Evolutionary conservation across 2,113 vertebrate genomes (phyloP).

Genomic region (Laticauda colubrina): DNA sequence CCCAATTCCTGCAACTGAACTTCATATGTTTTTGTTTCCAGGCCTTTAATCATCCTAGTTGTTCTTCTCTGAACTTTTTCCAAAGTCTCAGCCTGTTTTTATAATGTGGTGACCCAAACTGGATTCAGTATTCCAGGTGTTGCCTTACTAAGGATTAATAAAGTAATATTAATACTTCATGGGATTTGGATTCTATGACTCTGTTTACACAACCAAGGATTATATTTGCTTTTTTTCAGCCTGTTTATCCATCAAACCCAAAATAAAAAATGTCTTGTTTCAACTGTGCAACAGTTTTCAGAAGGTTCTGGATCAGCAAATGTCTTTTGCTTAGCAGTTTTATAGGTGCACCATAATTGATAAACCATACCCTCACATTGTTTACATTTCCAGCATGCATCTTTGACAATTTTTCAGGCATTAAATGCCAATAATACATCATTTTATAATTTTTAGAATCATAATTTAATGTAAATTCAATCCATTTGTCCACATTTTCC

Average conservation of each 20-base stretch:
- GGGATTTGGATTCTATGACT: neutral
- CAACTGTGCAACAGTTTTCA: neutral
- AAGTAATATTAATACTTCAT: neutral
- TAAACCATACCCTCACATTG: neutral
- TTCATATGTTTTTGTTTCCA: no score
- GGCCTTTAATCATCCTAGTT: no score
- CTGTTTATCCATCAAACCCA: neutral
- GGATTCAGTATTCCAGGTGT: neutral
- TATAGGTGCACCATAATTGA: neutral
- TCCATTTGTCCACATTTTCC: neutral
- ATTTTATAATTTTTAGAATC: neutral
- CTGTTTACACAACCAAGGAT: neutral
- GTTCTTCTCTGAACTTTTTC: no score
- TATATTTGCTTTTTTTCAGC: neutral
- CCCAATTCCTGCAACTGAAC: no score
- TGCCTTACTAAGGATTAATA: neutral
- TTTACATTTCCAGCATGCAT: neutral
- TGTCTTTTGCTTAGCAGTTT: neutral
- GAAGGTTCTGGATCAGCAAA: neutral
- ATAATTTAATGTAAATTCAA: neutral
- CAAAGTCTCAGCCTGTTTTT: neutral
- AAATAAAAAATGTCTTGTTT: neutral
- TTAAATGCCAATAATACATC: neutral
- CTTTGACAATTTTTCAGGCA: neutral
- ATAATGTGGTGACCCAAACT: neutral